phyloP scores from a whole-genome alignment of 1,140 invertebrate genomes.

The Macrocentrus cingulum region DNA sequence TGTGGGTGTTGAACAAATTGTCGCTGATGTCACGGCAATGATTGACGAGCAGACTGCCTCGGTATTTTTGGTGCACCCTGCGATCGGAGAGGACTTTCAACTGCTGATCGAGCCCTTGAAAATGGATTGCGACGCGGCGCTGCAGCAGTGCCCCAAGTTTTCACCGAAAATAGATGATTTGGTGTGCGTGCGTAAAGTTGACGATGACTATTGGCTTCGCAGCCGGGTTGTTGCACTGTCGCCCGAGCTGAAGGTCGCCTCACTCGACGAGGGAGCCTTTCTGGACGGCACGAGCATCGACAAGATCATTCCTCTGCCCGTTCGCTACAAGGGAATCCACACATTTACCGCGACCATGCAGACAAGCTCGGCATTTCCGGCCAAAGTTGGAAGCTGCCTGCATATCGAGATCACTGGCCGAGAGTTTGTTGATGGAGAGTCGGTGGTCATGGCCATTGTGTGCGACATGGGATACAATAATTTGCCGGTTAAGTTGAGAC shows the following conservation, averaged over 20 bases:
- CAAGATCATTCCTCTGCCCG: not conserved
- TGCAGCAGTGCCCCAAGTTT: constrained; percentile 1
- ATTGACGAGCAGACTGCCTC: not conserved
- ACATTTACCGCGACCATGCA: not conserved
- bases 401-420: not conserved
- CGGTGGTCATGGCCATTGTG: not conserved
- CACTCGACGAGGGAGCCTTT: constrained; percentile 39
- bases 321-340: not conserved
- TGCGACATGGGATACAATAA: not conserved
- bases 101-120: constrained; percentile 29
- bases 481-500: not conserved
- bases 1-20: not conserved
- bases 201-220: constrained; percentile 39
- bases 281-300: not conserved
- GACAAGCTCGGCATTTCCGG: not conserved
- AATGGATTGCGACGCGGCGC: constrained; percentile 7
- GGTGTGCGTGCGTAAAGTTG: constrained; percentile 31
- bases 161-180: constrained; percentile 39
- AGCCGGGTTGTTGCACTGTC: constrained; percentile 35
- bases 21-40: not conserved
- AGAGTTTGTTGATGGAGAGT: not conserved
- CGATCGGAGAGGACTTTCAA: not conserved
- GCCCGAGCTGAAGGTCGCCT: constrained; percentile 32
- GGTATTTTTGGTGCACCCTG: constrained; percentile 23
- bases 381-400: not conserved